Conservation (phyloP, 2,888 invertebrate genomes). For the Hanleya hanleyi region DNA sequence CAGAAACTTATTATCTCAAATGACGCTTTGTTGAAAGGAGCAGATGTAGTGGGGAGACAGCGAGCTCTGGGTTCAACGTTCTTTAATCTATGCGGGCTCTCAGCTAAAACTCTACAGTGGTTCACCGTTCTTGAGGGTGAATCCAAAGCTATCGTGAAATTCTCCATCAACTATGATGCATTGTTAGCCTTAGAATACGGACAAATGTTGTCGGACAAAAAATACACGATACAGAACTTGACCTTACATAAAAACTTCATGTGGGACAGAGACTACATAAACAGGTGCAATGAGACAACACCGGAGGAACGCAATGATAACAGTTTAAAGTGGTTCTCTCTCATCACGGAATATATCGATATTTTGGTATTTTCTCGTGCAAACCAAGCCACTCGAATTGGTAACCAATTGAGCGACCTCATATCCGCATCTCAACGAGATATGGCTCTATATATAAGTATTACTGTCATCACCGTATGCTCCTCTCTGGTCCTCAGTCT, state of each 20-base stretch:
- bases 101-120: background rate
- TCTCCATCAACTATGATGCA: background rate
- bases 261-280: background rate
- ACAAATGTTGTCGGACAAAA: background rate
- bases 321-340: background rate
- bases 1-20: background rate
- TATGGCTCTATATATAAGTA: background rate
- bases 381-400: background rate
- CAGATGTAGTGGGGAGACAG: background rate
- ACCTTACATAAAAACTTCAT: background rate
- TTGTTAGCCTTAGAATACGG: background rate
- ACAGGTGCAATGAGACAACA: background rate
- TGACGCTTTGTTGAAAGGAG: background rate
- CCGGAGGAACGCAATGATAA: background rate
- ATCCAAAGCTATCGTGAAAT: background rate
- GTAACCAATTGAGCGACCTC: background rate
- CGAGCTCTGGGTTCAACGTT: slow-evolving; percentile 3
- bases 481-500: background rate
- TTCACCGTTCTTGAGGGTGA: background rate
- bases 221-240: background rate
- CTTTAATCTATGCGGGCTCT: background rate
- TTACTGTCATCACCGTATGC: background rate
- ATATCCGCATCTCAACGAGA: background rate
- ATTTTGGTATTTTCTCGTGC: background rate
- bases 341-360: background rate